phyloP scores from a whole-genome alignment of 2,888 invertebrate species.

The Anoplius nigerrimus region DNA sequence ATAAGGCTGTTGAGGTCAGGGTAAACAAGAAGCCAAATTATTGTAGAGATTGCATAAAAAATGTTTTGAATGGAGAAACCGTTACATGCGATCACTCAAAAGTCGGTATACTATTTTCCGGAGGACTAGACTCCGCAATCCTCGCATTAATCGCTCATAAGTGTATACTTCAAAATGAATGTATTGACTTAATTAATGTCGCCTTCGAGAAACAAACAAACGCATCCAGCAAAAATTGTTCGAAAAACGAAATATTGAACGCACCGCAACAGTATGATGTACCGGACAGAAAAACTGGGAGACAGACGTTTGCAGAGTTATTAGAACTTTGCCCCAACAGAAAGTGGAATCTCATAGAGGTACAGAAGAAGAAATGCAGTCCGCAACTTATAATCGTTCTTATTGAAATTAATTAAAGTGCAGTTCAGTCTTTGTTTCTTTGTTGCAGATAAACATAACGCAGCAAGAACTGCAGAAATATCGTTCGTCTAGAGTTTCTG shows the following conservation, averaged over 20 bases:
- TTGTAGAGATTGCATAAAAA: constrained; percentile 79
- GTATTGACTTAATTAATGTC: constrained; percentile 96
- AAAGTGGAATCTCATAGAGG: constrained; percentile 89
- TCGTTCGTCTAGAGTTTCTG: constrained; percentile 80
- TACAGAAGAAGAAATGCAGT: constrained; percentile 57
- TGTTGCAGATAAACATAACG: constrained; percentile 81
- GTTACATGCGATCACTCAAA: constrained; percentile 76
- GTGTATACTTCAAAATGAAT: constrained; percentile 80
- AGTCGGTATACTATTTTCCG: constrained; percentile 93
- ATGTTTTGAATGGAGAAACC: constrained; percentile 38
- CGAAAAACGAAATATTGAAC: constrained; percentile 42
- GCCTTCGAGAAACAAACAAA: constrained; percentile 83
- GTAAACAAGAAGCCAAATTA: constrained; percentile 79
- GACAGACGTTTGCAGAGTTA: constrained; percentile 83
- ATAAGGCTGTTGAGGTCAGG: constrained; percentile 79
- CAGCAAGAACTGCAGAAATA: constrained; percentile 80
- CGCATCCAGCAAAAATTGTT: constrained; percentile 22
- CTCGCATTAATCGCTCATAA: constrained; percentile 87
- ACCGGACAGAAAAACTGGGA: constrained; percentile 90
- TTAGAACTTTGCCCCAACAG: constrained; percentile 82
- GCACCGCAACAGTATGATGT: constrained; percentile 78
- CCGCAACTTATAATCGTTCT: constrained; percentile 4
- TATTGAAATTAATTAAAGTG: constrained; percentile 7
- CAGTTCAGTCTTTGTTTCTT: constrained; percentile 6
- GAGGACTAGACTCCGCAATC: constrained; percentile 96